phyloP scores from a whole-genome alignment of 2,888 invertebrate species.

The Lypha dubia region DNA sequence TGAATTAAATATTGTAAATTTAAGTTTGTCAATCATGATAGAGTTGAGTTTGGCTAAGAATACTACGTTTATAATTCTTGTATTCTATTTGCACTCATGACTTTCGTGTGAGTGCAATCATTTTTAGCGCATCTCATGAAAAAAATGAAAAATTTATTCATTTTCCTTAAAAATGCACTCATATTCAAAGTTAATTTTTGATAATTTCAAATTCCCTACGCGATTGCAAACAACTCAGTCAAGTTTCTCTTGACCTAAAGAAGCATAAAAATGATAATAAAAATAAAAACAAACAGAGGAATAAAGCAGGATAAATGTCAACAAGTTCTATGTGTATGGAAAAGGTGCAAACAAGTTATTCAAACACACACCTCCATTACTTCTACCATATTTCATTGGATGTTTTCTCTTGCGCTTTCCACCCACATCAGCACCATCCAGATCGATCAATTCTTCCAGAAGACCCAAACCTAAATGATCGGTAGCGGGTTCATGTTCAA shows the following conservation, averaged over 20 bases:
- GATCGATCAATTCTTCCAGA: slow-evolving; percentile 77
- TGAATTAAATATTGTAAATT: too few relatives aligned
- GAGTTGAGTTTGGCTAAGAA: too few relatives aligned
- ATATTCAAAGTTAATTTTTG: too few relatives aligned
- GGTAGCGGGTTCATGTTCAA: slow-evolving; percentile 73
- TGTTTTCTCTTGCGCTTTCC: slow-evolving; percentile 78
- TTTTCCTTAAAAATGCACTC: too few relatives aligned
- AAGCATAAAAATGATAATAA: neutral
- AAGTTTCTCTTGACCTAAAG: neutral
- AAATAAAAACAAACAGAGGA: neutral
- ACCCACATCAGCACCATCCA: slow-evolving; percentile 70
- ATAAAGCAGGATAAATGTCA: slow-evolving; percentile 1
- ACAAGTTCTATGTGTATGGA: slow-evolving; percentile 72
- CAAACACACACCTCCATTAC: slow-evolving; percentile 83
- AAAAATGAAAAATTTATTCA: too few relatives aligned
- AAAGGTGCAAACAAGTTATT: slow-evolving; percentile 80
- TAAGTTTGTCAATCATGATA: too few relatives aligned
- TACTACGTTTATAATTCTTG: too few relatives aligned
- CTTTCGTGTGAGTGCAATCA: too few relatives aligned
- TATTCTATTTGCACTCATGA: too few relatives aligned
- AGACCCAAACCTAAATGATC: slow-evolving; percentile 77
- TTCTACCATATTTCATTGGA: slow-evolving; percentile 83
- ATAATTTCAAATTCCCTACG: neutral
- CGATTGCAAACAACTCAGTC: neutral
- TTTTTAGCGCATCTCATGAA: too few relatives aligned